A percentile compares a stretch with the other conserved stretches of the same genome.
Conservation (phyloP, 2,797 vertebrate species). For the Clarias platycephalus region DNA sequence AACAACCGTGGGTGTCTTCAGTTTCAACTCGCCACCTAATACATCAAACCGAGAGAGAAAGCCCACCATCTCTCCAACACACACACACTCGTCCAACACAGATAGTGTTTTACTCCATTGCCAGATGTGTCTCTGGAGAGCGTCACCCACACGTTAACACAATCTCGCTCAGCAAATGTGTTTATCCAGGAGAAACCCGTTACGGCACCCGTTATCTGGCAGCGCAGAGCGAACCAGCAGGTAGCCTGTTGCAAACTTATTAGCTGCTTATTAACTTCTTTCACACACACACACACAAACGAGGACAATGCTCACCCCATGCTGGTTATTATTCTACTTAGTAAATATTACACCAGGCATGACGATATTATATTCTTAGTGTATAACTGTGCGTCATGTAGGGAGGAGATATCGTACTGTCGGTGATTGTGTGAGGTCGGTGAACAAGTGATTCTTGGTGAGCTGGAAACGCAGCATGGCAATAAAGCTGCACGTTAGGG, state of each 20-base stretch:
- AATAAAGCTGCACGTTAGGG: neutral
- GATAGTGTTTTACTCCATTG: constrained; percentile 50
- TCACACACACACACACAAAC: constrained; percentile 38
- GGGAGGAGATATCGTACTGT: neutral
- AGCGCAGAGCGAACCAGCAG: constrained; percentile 55
- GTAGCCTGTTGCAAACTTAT: constrained; percentile 60
- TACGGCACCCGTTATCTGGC: constrained; percentile 59
- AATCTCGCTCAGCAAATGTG: constrained; percentile 67
- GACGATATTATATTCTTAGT: neutral
- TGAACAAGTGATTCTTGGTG: no score
- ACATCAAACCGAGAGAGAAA: constrained; percentile 44
- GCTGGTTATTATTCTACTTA: constrained; percentile 10
- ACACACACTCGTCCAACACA: constrained; percentile 46
- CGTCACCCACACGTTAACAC: constrained; percentile 59
- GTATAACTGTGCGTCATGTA: constrained; percentile 2
- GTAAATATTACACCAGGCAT: neutral
- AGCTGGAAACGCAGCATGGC: neutral
- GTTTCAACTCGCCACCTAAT: neutral
- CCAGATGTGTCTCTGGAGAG: constrained; percentile 61
- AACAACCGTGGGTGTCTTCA: neutral
- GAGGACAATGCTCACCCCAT: neutral
- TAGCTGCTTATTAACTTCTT: constrained; percentile 61
- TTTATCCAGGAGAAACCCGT: constrained; percentile 65
- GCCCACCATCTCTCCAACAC: constrained; percentile 2
- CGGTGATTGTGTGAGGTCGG: neutral